Evolutionary conservation across 2,888 invertebrate species (phyloP).

Genomic region (Xestoiulus laeticollis): DNA sequence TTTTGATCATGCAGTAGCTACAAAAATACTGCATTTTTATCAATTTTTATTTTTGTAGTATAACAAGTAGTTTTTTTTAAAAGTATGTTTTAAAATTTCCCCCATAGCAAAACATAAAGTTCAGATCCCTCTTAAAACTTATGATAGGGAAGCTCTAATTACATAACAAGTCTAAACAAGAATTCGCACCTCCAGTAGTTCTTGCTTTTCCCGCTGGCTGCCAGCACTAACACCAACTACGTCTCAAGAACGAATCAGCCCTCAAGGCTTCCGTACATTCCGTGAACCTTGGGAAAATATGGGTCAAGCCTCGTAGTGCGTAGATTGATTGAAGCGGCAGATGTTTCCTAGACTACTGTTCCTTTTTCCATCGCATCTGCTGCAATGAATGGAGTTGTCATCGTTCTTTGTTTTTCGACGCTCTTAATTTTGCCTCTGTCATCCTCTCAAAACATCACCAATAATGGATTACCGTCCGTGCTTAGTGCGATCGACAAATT

Average conservation of each 20-base stretch:
- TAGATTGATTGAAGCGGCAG: not conserved
- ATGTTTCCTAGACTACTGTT: not conserved
- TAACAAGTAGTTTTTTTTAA: no score
- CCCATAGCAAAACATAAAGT: no score
- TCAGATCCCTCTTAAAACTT: no score
- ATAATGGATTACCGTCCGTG: not conserved
- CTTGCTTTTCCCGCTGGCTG: not conserved
- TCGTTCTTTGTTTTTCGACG: constrained; percentile 34
- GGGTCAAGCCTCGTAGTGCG: not conserved
- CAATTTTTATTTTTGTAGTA: no score
- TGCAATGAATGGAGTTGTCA: not conserved
- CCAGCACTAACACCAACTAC: not conserved
- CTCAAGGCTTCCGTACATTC: not conserved
- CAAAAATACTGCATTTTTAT: no score
- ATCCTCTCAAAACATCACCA: constrained; percentile 24
- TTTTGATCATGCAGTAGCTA: no score
- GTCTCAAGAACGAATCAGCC: not conserved
- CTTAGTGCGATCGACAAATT: constrained; percentile 51
- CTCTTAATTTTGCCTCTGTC: not conserved
- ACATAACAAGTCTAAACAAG: no score
- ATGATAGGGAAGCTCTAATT: no score
- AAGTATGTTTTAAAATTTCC: no score
- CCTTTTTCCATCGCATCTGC: not conserved
- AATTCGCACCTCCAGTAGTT: no score
- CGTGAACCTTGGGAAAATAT: not conserved